These are phyloP conservation scores for Telmatherina bonti DNA, from an alignment of 2,797 vertebrate species.

Conservation along the genomic window DNA sequence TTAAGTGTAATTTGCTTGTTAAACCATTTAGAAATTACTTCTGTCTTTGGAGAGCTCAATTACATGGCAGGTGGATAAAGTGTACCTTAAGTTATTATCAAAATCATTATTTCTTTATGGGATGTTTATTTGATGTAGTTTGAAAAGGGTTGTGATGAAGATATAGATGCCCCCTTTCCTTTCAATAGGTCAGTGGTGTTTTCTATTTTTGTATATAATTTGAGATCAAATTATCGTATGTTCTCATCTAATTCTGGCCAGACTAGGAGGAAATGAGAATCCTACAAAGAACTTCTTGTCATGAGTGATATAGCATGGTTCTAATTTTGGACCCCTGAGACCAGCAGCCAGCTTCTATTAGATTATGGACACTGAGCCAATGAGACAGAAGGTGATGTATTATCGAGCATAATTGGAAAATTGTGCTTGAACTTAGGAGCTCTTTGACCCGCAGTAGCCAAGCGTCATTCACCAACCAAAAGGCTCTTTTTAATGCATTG, in stretches of 20 bases:
- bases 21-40: slow-evolving; percentile 46
- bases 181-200: slow-evolving; percentile 54
- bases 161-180: slow-evolving; percentile 21
- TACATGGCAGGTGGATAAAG: slow-evolving; percentile 33
- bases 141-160: not conserved
- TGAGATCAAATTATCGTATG: slow-evolving; percentile 76
- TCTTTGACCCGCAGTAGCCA: slow-evolving; percentile 73
- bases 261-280: slow-evolving; percentile 78
- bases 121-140: slow-evolving; percentile 29
- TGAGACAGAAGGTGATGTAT: slow-evolving; percentile 82
- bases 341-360: slow-evolving; percentile 78
- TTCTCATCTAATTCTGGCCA: slow-evolving; percentile 71
- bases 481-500: slow-evolving; percentile 40
- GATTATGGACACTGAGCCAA: slow-evolving; percentile 77
- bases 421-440: slow-evolving; percentile 71
- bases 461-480: slow-evolving; percentile 43
- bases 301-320: slow-evolving; percentile 65
- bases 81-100: slow-evolving; percentile 2
- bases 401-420: slow-evolving; percentile 76
- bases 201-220: slow-evolving; percentile 73
- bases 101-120: slow-evolving; percentile 28
- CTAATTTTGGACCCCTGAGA: slow-evolving; percentile 80
- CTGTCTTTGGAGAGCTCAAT: slow-evolving; percentile 16
- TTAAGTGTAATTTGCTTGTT: slow-evolving; percentile 56
- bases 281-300: slow-evolving; percentile 82